Evolutionary conservation across 2,113 vertebrate species (phyloP), one percentile per base, ranked within the genome.

Genomic region (Corythornis cristatus): DNA sequence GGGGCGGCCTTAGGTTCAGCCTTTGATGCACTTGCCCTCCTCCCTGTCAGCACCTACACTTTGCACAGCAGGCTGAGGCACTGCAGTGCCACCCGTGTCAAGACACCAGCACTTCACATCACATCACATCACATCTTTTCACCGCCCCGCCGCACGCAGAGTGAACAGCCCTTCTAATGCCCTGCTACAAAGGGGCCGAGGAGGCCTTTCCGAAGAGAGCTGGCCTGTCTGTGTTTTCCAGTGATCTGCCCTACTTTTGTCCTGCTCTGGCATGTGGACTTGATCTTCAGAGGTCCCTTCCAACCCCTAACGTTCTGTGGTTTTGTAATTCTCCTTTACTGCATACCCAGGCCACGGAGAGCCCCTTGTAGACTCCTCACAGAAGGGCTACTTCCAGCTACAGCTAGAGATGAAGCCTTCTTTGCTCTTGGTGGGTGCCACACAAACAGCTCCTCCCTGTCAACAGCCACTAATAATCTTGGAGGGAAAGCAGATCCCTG

Each of bases 31-130:
- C 12, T 40, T 78, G 37, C 33, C 48, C 12, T 67, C 2, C 23
- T 40, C 14, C 35, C 12, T 23, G 73, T 22, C 56, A 81, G 67
- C 53, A 37, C 14, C 19, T 54, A 65, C 22, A 22, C 43, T 73
- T 72, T 25, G 33, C 73, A 40, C 54, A 90, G 43, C 0, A 1
- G 19, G 25, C 42, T 28, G 62, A 11, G 33, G 19, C 35, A 15
- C 37, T 56, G 67, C 51, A 45, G 73, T 37, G 57, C 16, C 3
- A 1, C 37, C 11, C 0, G 0, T 33, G 25, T 37, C 61, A 16
- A 26, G 22, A 11, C 17, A 72, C n/a, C 42, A 12, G 9, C 25
- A 3, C 37, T 45, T 62, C 48, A 6, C 64, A n/a, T 6, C 25
- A 3, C 64, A n/a, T 6, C 25, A 3, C 42, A 56, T 65, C 50